phyloP scores from a whole-genome alignment of 2,888 invertebrate species.

The Molanna angustata region DNA sequence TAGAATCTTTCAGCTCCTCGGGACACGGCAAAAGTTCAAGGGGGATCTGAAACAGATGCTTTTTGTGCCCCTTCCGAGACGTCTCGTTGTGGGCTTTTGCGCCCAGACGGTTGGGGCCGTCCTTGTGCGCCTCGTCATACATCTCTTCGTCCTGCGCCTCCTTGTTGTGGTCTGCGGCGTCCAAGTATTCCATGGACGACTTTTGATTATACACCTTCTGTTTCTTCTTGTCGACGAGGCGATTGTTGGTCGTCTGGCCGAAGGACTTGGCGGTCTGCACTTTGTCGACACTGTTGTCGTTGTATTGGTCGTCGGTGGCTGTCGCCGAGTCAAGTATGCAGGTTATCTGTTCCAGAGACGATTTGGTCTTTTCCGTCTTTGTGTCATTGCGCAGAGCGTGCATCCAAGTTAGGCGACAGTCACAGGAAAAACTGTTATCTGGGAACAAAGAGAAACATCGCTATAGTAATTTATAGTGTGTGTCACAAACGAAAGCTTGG shows the following conservation, averaged over 20 bases:
- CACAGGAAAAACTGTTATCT: constrained; percentile 83
- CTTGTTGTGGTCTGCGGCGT: constrained; percentile 16
- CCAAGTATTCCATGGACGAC: constrained; percentile 24
- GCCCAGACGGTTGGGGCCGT: constrained; percentile 3
- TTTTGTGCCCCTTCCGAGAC: constrained; percentile 17
- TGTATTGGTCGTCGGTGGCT: constrained; percentile 41
- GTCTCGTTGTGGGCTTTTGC: constrained; percentile 15
- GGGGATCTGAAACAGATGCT: constrained; percentile 52
- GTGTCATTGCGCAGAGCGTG: constrained; percentile 72
- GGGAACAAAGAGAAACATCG: constrained; percentile 44
- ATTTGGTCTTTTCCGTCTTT: constrained; percentile 64
- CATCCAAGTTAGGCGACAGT: constrained; percentile 81
- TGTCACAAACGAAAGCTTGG: too few species aligned
- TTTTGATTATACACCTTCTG: constrained; percentile 25
- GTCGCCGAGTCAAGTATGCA: constrained; percentile 63
- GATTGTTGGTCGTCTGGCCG: constrained; percentile 39
- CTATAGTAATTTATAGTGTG: too few species aligned
- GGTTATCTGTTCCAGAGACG: constrained; percentile 67
- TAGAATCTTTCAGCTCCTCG: constrained; percentile 59
- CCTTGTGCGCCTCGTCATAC: constrained; percentile 28
- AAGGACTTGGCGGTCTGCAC: constrained; percentile 47
- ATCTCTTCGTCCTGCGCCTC: constrained; percentile 22
- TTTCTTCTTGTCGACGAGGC: constrained; percentile 15
- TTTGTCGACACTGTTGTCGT: constrained; percentile 39
- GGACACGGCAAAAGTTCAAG: constrained; percentile 60